Evolutionary conservation across 2,797 vertebrate genomes (phyloP), one percentile per base, ranked within the genome.

Genomic region (Melopsittacus undulatus): DNA sequence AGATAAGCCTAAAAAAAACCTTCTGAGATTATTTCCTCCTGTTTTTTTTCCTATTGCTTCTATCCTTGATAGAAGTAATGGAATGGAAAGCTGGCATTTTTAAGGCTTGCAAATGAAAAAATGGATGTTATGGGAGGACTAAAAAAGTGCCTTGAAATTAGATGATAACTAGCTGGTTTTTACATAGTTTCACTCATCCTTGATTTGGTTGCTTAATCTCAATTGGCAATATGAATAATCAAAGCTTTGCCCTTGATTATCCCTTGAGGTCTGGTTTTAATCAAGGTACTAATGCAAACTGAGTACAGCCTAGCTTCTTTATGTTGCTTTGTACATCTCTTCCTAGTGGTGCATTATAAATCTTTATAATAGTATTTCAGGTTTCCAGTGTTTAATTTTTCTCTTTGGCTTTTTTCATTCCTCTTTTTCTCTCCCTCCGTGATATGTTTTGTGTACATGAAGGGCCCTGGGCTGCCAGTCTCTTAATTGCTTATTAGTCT

Each of bases 211-310:
- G 69, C 81, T 79, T 83, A 81, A 91, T 95, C 82, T 86, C 75
- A 78, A 18, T 43, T 77, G 42, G 26, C 49, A 66, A 16, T 72
- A 46, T 75, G 84, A 83, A 80, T 87, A 93, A 96, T 96, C 62
- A 91, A 89, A 93, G 76, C 52, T 89, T 83, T 85, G 57, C n/a
- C 52, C 87, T 90, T 93, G 84, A 93, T 96, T 94, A 73, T 89
- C 62, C 19, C 82, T 70, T 78, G 29, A 9, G n/a, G 16, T 83
- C 89, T 83, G 59, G 49, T 57, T 95, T 93, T 95, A 94, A 93
- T 96, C 87, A 94, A 93, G 89, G 13, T 43, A 13, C 57, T 84
- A 64, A 73, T 86, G 66, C 30, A 77, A 93, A 83, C 64, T 2
- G 21, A 83, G 56, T 74, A 32, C 36, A 78, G 36, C 30, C 54